phyloP scores from a whole-genome alignment of 2,888 invertebrate genomes.

The Ctena decussata region DNA sequence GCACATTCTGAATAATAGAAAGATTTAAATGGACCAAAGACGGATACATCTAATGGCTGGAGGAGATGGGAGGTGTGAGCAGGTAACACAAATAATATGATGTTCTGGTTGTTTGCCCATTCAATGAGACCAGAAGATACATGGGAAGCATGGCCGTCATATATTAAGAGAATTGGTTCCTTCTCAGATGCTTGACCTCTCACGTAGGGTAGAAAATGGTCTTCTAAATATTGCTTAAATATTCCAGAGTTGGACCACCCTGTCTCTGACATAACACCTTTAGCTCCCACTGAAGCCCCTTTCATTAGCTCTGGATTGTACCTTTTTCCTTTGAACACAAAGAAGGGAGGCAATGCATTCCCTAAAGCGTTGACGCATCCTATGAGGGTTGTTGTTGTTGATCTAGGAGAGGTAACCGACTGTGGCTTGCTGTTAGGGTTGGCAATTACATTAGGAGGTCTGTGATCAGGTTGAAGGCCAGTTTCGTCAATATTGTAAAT shows the following conservation, averaged over 20 bases:
- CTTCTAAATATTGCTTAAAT: not conserved
- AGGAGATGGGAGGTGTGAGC: constrained; percentile 44
- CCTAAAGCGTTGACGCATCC: constrained; percentile 32
- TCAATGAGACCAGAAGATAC: constrained; percentile 36
- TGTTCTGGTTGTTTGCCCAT: constrained; percentile 29
- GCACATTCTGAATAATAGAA: constrained; percentile 45
- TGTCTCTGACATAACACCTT: not conserved
- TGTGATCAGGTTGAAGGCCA: not conserved
- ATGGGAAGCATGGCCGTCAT: constrained; percentile 4
- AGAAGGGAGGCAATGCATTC: constrained; percentile 22
- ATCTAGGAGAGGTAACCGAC: constrained; percentile 14
- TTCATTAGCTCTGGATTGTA: not conserved
- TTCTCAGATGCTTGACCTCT: not conserved
- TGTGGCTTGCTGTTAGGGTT: not conserved
- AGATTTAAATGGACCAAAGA: constrained; percentile 42
- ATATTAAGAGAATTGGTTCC: not conserved
- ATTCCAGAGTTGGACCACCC: constrained; percentile 27
- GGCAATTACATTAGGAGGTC: not conserved
- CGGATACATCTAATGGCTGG: constrained; percentile 52
- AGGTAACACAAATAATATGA: constrained; percentile 36
- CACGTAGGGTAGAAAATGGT: not conserved
- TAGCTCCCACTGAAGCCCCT: not conserved
- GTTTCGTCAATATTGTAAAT: constrained; percentile 22
- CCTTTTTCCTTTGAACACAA: constrained; percentile 24
- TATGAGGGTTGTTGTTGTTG: not conserved